A percentile compares a stretch with the other conserved stretches of the same genome.
Conservation (phyloP, 1,140 invertebrate genomes). For the Papilio glaucus region DNA sequence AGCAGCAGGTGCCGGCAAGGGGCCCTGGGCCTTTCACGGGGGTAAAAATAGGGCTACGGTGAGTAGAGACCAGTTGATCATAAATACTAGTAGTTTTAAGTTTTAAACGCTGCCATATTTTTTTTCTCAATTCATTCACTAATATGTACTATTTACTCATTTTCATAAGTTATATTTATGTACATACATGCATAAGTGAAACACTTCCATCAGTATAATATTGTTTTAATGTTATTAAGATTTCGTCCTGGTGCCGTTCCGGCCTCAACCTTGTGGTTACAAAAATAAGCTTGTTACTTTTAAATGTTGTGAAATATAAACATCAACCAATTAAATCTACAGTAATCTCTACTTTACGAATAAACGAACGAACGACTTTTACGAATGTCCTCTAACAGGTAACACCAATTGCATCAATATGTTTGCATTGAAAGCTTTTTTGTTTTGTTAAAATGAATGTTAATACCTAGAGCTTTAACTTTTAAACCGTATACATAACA, state of each 20-base stretch:
- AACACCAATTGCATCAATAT: not conserved
- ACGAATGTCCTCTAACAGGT: not conserved
- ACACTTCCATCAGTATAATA: not conserved
- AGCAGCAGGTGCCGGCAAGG: no score
- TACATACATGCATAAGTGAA: not conserved
- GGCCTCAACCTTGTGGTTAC: constrained; percentile 14
- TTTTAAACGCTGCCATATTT: no score
- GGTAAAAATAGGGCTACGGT: no score
- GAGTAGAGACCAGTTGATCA: no score
- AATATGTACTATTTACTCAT: not conserved
- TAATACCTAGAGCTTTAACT: no score
- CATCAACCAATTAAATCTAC: not conserved
- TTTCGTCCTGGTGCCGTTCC: not conserved
- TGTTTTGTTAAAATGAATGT: not conserved
- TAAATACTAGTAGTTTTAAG: no score
- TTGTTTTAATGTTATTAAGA: not conserved
- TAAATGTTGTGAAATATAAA: constrained; percentile 14
- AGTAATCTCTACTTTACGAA: not conserved
- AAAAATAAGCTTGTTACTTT: constrained; percentile 26
- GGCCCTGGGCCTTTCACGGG: no score
- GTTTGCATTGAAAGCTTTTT: not conserved
- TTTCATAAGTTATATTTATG: not conserved
- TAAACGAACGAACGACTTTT: no score
- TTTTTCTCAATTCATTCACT: not conserved
- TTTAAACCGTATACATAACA: no score